A percentile compares a stretch with the other conserved stretches of the same genome.
phyloP scores from a whole-genome alignment of 1,140 invertebrate species.

The Drosophila novamexicana region DNA sequence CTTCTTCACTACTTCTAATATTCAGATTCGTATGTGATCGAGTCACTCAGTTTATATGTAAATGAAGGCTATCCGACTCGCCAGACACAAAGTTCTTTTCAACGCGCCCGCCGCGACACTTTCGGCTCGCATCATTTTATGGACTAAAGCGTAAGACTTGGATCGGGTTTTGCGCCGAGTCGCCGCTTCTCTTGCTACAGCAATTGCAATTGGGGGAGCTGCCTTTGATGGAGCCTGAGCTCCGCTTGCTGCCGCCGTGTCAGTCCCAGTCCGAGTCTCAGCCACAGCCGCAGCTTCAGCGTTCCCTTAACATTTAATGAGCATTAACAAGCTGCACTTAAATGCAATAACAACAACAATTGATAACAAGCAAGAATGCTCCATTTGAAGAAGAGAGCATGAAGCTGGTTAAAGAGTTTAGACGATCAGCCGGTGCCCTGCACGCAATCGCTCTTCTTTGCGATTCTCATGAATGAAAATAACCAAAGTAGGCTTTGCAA shows the following conservation, averaged over 20 bases:
- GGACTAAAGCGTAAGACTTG: constrained; percentile 60
- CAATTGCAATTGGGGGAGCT: constrained; percentile 42
- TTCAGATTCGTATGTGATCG: constrained; percentile 6
- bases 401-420: constrained; percentile 18
- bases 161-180: constrained; percentile 27
- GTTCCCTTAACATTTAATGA: constrained; percentile 81
- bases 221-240: constrained; percentile 23
- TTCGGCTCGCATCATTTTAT: constrained; percentile 75
- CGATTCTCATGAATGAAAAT: constrained; percentile 4
- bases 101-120: constrained; percentile 65
- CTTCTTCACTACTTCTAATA: constrained; percentile 51
- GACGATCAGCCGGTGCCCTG: constrained; percentile 35
- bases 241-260: constrained; percentile 10
- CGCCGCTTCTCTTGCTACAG: constrained; percentile 11
- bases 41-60: constrained; percentile 24
- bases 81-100: constrained; percentile 44
- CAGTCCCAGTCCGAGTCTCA: constrained; percentile 5
- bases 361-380: constrained; percentile 75
- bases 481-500: too few species aligned
- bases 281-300: constrained; percentile 2
- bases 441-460: constrained; percentile 2
- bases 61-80: constrained; percentile 28
- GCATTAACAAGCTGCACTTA: constrained; percentile 83
- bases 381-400: constrained; percentile 43
- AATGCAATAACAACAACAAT: constrained; percentile 80